phyloP scores from a whole-genome alignment of 2,113 vertebrate genomes.

The Bufo gargarizans region DNA sequence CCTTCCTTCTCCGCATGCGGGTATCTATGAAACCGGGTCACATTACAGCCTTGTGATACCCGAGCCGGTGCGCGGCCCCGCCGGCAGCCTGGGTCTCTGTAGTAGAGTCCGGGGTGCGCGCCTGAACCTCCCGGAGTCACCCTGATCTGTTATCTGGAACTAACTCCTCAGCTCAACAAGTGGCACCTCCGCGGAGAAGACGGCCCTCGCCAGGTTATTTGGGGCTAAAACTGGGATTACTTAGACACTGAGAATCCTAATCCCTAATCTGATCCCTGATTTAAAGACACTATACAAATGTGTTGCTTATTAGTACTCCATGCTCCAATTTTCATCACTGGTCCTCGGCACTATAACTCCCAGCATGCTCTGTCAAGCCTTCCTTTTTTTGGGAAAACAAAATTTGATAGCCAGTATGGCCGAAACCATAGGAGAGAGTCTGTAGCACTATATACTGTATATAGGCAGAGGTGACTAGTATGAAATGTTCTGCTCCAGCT shows the following conservation, averaged over 20 bases:
- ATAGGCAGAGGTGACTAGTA: no score
- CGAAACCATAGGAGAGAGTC: no score
- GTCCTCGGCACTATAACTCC: no score
- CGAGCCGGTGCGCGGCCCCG: neutral
- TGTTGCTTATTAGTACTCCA: no score
- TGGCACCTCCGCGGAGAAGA: neutral
- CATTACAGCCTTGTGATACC: conserved; percentile 14
- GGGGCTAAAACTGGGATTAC: neutral
- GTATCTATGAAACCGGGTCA: conserved; percentile 27
- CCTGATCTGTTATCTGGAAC: neutral
- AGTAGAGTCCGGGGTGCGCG: neutral
- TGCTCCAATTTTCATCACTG: no score
- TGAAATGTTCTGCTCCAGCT: no score
- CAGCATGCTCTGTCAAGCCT: no score
- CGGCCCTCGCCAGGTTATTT: neutral
- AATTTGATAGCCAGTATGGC: no score
- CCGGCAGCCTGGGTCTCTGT: neutral
- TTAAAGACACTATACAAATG: neutral
- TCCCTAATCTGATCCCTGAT: neutral
- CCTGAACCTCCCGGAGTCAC: neutral
- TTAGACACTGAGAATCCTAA: neutral
- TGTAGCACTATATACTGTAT: no score
- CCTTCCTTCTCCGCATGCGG: neutral
- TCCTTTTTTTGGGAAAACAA: no score
- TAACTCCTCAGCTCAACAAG: neutral